phyloP scores from a whole-genome alignment of 2,113 vertebrate genomes.

The Echinops telfairi region DNA sequence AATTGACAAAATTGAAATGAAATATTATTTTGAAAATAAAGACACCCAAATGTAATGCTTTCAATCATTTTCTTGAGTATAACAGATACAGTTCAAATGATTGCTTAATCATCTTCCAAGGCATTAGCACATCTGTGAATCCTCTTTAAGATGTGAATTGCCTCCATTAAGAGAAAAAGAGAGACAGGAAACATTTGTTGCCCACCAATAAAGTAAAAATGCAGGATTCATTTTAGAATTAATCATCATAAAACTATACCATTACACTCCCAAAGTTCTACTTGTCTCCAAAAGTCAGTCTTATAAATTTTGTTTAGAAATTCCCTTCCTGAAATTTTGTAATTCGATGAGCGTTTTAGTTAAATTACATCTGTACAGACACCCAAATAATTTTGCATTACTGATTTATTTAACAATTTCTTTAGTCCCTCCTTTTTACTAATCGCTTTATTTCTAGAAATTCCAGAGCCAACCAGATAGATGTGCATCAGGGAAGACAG shows the following conservation, averaged over 20 bases:
- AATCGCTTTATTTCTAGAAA: neutral
- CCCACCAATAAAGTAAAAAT: conserved; percentile 61
- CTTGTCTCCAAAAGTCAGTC: conserved; percentile 77
- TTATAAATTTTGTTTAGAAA: conserved; percentile 62
- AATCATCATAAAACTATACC: conserved; percentile 71
- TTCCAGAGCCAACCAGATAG: neutral
- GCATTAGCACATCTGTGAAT: conserved; percentile 79
- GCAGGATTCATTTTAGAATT: conserved; percentile 79
- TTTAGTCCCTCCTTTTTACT: neutral
- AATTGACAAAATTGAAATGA: conserved; percentile 66
- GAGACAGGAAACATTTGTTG: neutral
- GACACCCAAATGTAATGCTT: conserved; percentile 66
- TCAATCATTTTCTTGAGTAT: conserved; percentile 75
- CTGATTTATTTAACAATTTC: conserved; percentile 1
- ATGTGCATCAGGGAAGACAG: neutral
- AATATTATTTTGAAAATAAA: conserved; percentile 79
- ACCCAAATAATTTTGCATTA: conserved; percentile 34
- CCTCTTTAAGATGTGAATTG: conserved; percentile 76
- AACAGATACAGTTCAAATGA: conserved; percentile 71
- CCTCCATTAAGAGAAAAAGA: conserved; percentile 31
- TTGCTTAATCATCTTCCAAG: conserved; percentile 80
- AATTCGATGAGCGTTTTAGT: conserved; percentile 44
- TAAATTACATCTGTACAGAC: conserved; percentile 59
- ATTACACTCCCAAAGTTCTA: conserved; percentile 75
- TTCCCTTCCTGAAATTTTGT: too few relatives aligned